Conservation (phyloP, 2,888 invertebrate genomes). For the Heterodera filipjevi region DNA sequence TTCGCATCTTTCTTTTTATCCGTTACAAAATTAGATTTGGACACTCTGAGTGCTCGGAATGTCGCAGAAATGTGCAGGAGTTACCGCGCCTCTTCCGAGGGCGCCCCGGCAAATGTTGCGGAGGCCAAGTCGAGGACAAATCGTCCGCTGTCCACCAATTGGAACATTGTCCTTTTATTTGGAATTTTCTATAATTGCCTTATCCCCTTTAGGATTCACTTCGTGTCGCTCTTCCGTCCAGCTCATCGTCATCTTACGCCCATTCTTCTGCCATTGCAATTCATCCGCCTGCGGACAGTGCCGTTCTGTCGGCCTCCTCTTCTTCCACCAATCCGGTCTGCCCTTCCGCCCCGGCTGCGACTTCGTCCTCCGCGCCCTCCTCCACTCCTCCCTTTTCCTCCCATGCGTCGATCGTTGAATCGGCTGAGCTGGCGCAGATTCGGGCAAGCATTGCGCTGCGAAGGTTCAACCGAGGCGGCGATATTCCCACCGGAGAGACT, state of each 20-base stretch:
- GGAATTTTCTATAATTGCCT: not conserved
- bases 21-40: constrained; percentile 14
- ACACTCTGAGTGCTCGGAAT: not conserved
- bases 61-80: constrained; percentile 9
- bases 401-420: constrained; percentile 18
- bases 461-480: not conserved
- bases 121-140: constrained; percentile 12
- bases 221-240: constrained; percentile 27
- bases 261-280: constrained; percentile 5
- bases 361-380: constrained; percentile 17
- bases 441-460: constrained; percentile 22
- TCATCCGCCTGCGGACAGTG: not conserved
- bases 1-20: not conserved
- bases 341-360: not conserved
- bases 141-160: constrained; percentile 27
- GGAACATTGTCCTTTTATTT: constrained; percentile 17
- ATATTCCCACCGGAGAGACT: not conserved
- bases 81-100: constrained; percentile 34
- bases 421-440: constrained; percentile 17
- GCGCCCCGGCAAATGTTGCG: constrained; percentile 7
- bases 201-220: constrained; percentile 15
- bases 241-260: not conserved
- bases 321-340: not conserved
- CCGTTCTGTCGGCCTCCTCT: not conserved
- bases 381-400: constrained; percentile 20